Conservation (phyloP, 2,888 invertebrate species). For the Eilema caniola region DNA sequence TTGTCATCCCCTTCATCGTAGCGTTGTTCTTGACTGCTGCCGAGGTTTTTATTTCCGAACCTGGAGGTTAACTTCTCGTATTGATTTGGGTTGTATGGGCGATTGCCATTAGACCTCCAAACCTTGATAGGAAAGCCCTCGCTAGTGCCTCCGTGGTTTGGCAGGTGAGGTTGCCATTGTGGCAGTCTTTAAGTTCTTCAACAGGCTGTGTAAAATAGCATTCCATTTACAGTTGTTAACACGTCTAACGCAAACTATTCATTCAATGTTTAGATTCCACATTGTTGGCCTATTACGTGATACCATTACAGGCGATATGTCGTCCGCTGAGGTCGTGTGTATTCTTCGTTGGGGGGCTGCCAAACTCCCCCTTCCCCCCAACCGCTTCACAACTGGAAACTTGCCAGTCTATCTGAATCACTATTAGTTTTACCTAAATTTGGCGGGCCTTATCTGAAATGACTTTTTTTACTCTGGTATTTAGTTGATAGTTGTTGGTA, state of each 20-base stretch:
- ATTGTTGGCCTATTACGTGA: not conserved
- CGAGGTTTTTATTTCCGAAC: too few species aligned
- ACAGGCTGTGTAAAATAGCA: not conserved
- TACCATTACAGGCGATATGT: not conserved
- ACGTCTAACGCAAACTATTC: not conserved
- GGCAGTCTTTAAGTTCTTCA: too few species aligned
- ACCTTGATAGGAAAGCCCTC: too few species aligned
- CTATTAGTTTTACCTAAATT: slow-evolving; percentile 53
- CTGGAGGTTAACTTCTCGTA: too few species aligned
- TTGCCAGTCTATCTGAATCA: slow-evolving; percentile 52
- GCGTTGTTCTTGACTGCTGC: too few species aligned
- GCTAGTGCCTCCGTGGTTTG: too few species aligned
- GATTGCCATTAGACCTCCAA: too few species aligned
- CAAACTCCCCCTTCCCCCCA: slow-evolving; percentile 48
- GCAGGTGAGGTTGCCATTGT: too few species aligned
- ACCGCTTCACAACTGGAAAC: slow-evolving; percentile 44
- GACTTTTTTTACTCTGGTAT: not conserved
- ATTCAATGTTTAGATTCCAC: slow-evolving; percentile 7
- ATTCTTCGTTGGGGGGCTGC: slow-evolving; percentile 51
- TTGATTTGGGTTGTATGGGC: too few species aligned
- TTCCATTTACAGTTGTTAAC: not conserved
- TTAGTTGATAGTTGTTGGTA: not conserved
- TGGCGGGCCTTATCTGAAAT: slow-evolving; percentile 23
- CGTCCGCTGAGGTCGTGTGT: slow-evolving; percentile 26
- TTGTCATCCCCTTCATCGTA: too few species aligned